Evolutionary conservation across 2,797 vertebrate genomes (phyloP), one percentile per base, ranked within the genome.

Genomic region (Pangasius krempfi): DNA sequence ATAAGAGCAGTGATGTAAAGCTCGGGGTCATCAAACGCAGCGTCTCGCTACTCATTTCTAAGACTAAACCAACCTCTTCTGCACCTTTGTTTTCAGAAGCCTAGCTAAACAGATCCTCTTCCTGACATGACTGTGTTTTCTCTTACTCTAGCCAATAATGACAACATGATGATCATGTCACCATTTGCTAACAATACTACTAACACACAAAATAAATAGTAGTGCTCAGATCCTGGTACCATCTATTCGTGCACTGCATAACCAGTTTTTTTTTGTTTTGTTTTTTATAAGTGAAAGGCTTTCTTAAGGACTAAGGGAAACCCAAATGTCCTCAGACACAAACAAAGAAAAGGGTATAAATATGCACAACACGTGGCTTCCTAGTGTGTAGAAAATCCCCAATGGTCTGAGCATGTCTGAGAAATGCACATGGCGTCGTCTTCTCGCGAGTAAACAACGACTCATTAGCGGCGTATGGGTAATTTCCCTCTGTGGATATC

Each of bases 401-500:
- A 87, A 85, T 72, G 60, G n/a, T 16, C 75, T 79, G 27, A 79
- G 68, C 25, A 37, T 14, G 58, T 70, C 80, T 88, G 56, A 91
- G 58, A 92, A 89, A 89, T 80, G 79, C 86, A 64, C 88, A 91
- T 84, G 72, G n/a, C 85, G n/a, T 22, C 68, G 50, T 56, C 60
- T 54, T 47, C 16, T 72, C 56, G 66, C 47, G 68, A 70, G 84
- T 91, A 91, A 90, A 91, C 90, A 92, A 86, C 68, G 30, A 70
- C 90, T 89, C 80, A 90, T 92, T 90, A 90, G 87, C 86, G 92
- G 90, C 52, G 92, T 90, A 90, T 91, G 70, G 91, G 95, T 95
- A 94, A 89, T 95, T 94, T 94, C 95, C 94, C 92, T 90, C 52
- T 87, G 87, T 88, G 70, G 54, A 44, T 85, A 81, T 60, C 86